These are phyloP conservation scores for Synanthedon myopaeformis DNA, from an alignment of 2,888 invertebrate genomes.

Conservation along the genomic window DNA sequence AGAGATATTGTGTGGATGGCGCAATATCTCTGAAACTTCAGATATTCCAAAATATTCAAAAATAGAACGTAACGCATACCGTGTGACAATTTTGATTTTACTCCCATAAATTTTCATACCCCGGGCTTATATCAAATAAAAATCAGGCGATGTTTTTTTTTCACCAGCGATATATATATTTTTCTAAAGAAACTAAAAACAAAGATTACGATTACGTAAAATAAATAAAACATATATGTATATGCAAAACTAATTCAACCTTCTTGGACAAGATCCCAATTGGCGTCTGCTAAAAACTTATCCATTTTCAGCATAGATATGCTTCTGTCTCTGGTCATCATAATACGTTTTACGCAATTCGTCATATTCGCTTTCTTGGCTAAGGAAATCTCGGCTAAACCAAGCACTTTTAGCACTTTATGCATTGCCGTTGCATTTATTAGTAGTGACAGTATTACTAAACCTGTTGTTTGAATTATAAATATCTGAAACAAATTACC, in stretches of 20 bases:
- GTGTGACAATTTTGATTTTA: too few relatives aligned
- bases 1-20: too few relatives aligned
- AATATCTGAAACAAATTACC: conserved; percentile 35
- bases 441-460: conserved; percentile 68
- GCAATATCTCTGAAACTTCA: too few relatives aligned
- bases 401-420: conserved; percentile 60
- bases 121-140: too few relatives aligned
- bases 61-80: too few relatives aligned
- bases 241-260: conserved; percentile 14
- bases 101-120: too few relatives aligned
- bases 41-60: too few relatives aligned
- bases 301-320: conserved; percentile 72
- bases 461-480: conserved; percentile 68
- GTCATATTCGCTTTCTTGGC: conserved; percentile 69
- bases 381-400: conserved; percentile 59
- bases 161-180: background rate
- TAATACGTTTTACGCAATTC: conserved; percentile 62
- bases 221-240: too few relatives aligned
- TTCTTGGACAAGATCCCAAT: conserved; percentile 70
- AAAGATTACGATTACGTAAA: too few relatives aligned
- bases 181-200: too few relatives aligned
- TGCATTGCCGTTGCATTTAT: conserved; percentile 71
- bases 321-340: conserved; percentile 55
- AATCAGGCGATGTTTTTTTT: too few relatives aligned
- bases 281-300: conserved; percentile 73